phyloP scores from a whole-genome alignment of 1,140 invertebrate genomes.

The Lepeophtheirus salmonis region DNA sequence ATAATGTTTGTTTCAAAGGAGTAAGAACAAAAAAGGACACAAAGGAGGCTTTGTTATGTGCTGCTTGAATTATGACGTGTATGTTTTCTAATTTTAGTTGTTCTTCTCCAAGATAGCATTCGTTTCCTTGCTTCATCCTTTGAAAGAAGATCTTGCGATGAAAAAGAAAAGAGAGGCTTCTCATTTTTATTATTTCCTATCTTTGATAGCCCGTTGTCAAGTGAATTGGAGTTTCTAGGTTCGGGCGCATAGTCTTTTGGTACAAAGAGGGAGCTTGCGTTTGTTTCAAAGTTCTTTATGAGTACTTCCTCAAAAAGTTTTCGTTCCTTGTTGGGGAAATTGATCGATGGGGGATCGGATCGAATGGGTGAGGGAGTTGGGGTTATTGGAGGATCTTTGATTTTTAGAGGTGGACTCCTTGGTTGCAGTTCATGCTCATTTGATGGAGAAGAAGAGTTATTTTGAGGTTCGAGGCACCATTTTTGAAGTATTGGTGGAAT shows the following conservation, averaged over 20 bases:
- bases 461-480: background rate
- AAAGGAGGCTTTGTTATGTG: too few species aligned
- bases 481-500: background rate
- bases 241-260: too few species aligned
- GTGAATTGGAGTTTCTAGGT: background rate
- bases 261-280: background rate
- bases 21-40: too few species aligned
- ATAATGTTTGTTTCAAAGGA: too few species aligned
- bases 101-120: background rate
- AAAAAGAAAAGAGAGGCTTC: background rate
- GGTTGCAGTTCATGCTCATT: too few species aligned
- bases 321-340: background rate
- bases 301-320: background rate
- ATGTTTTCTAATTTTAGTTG: background rate
- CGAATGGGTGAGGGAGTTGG: background rate
- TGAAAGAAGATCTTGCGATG: background rate
- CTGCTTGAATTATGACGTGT: too few species aligned
- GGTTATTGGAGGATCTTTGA: background rate
- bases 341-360: too few species aligned
- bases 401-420: background rate
- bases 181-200: background rate
- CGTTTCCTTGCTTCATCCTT: background rate
- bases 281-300: background rate
- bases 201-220: too few species aligned
- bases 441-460: background rate